phyloP scores from a whole-genome alignment of 1,140 invertebrate species.

The Ceratosolen fusciceps region DNA sequence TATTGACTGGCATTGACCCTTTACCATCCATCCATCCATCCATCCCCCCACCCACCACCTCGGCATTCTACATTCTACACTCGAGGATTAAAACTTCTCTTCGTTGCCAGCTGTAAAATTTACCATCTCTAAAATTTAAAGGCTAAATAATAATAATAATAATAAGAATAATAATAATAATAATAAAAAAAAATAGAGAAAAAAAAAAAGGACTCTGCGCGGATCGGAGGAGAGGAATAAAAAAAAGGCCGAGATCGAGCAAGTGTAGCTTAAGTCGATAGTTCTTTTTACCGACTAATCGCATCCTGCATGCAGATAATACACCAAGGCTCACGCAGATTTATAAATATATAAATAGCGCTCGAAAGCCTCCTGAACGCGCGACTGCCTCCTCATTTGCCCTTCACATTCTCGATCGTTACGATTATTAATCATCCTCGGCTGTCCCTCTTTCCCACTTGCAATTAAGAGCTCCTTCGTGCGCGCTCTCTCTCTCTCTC shows the following conservation, averaged over 20 bases:
- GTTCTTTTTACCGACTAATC: conserved; percentile 25
- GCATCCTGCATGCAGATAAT: conserved; percentile 32
- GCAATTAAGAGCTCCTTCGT: conserved; percentile 24
- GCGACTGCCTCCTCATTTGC: conserved; percentile 4
- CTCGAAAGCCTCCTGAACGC: conserved; percentile 9
- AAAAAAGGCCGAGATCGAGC: conserved; percentile 28
- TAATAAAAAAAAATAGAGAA: no score
- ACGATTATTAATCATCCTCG: conserved; percentile 40
- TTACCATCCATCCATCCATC: no score
- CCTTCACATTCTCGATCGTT: conserved; percentile 44
- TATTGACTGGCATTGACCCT: background rate
- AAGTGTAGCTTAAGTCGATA: conserved; percentile 1
- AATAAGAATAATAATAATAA: no score
- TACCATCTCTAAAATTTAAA: no score
- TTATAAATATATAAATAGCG: conserved; percentile 32
- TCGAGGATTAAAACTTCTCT: conserved; percentile 3
- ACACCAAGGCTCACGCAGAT: background rate
- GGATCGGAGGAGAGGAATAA: background rate
- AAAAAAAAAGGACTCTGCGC: background rate
- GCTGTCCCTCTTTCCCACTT: background rate
- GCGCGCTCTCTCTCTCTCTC: conserved; percentile 14
- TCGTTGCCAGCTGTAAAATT: no score
- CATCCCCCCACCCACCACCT: no score
- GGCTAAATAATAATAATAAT: no score
- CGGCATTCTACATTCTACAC: background rate